phyloP scores from a whole-genome alignment of 2,113 vertebrate species.

The Dicaeum eximium region DNA sequence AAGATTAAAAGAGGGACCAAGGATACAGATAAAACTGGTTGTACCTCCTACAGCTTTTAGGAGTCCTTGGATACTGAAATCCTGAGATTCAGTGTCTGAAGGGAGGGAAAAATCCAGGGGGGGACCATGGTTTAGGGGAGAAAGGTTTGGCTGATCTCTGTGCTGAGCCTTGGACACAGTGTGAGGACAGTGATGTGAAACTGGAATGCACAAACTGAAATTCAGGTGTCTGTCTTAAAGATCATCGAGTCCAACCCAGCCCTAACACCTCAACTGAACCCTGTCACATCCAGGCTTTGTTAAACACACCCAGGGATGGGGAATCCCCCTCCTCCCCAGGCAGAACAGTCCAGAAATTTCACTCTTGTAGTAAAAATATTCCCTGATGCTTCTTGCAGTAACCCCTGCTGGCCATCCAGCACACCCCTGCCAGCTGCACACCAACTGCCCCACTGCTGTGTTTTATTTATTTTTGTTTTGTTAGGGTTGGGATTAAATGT shows the following conservation, averaged over 20 bases:
- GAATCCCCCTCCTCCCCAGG: no score
- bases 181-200: not conserved
- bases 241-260: not conserved
- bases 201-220: no score
- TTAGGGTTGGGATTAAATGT: no score
- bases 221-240: no score
- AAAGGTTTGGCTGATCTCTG: not conserved
- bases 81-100: not conserved
- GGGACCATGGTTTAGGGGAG: not conserved
- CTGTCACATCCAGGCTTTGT: not conserved
- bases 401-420: not conserved
- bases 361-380: no score
- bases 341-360: accelerated
- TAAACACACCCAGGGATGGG: not conserved
- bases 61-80: not conserved
- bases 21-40: not conserved
- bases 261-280: not conserved
- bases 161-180: not conserved
- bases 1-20: not conserved
- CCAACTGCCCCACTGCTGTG: no score
- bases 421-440: no score
- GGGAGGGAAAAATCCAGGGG: not conserved
- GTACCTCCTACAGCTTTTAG: not conserved
- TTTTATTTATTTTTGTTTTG: no score
- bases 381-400: not conserved